Conservation (phyloP, 2,113 vertebrate genomes). For the Trematomus loennbergii region DNA sequence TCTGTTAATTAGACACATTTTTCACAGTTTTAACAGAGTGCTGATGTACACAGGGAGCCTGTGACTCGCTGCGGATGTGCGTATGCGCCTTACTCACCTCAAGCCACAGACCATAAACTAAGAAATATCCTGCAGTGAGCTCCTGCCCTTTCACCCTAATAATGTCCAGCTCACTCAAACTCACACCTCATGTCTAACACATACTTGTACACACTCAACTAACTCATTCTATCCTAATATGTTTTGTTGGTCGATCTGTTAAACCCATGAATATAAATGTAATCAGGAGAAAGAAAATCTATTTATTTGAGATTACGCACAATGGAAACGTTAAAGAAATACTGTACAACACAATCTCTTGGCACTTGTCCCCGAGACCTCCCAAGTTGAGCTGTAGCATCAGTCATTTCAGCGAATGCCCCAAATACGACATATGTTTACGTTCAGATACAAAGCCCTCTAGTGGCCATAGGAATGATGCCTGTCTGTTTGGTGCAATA, state of each 20-base stretch:
- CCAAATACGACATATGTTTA: neutral
- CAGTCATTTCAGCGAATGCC: neutral
- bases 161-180: conserved; percentile 54
- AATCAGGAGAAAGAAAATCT: too few relatives aligned
- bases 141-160: conserved; percentile 62
- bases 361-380: neutral
- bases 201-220: neutral
- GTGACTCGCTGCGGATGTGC: conserved; percentile 58
- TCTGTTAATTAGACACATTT: conserved; percentile 37
- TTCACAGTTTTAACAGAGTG: conserved; percentile 55
- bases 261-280: neutral
- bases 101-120: conserved; percentile 55
- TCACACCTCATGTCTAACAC: conserved; percentile 7
- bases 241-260: neutral
- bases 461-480: neutral
- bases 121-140: conserved; percentile 31
- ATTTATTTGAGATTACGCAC: neutral
- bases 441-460: neutral
- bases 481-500: neutral
- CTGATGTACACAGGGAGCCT: conserved; percentile 35
- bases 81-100: conserved; percentile 60
- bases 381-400: neutral
- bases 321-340: neutral
- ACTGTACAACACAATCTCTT: neutral
- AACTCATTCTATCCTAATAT: neutral